Conservation (phyloP, 2,888 invertebrate genomes). For the Nasonovia ribisnigri region DNA sequence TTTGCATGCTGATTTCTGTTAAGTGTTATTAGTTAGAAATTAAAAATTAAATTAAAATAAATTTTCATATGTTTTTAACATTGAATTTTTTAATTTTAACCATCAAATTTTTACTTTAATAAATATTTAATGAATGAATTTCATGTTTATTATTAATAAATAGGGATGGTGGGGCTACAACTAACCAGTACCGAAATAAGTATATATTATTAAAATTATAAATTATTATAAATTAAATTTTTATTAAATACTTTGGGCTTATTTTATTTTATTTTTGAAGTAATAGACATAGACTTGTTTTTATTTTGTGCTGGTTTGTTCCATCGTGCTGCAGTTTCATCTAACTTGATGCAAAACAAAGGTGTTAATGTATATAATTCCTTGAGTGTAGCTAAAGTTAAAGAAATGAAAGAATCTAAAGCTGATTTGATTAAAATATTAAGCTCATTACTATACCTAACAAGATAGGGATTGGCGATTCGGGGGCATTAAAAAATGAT, state of each 20-base stretch:
- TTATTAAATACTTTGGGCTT: constrained; percentile 14
- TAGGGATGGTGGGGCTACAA: constrained; percentile 15
- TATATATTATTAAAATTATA: constrained; percentile 11
- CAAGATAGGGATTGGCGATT: constrained; percentile 45
- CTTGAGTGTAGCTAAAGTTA: constrained; percentile 19
- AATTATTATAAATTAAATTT: constrained; percentile 14
- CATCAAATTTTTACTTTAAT: constrained; percentile 4
- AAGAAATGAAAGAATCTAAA: constrained; percentile 25
- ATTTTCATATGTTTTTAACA: constrained; percentile 27
- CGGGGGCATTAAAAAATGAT: too few species aligned
- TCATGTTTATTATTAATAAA: constrained; percentile 27
- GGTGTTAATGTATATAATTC: constrained; percentile 19
- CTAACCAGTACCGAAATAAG: constrained; percentile 18
- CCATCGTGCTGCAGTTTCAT: constrained; percentile 29
- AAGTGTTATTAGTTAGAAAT: constrained; percentile 22
- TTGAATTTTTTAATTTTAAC: constrained; percentile 22
- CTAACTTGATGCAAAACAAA: constrained; percentile 19
- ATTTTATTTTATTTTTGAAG: constrained; percentile 28
- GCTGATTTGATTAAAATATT: neutral
- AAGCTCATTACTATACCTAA: constrained; percentile 16
- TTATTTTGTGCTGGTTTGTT: constrained; percentile 25
- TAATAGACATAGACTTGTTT: constrained; percentile 22
- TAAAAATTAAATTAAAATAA: neutral
- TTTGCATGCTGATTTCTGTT: constrained; percentile 25
- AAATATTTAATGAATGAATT: constrained; percentile 27